A percentile compares a stretch with the other conserved stretches of the same genome.
phyloP scores from a whole-genome alignment of 2,888 invertebrate genomes.

The Andrena camellia region DNA sequence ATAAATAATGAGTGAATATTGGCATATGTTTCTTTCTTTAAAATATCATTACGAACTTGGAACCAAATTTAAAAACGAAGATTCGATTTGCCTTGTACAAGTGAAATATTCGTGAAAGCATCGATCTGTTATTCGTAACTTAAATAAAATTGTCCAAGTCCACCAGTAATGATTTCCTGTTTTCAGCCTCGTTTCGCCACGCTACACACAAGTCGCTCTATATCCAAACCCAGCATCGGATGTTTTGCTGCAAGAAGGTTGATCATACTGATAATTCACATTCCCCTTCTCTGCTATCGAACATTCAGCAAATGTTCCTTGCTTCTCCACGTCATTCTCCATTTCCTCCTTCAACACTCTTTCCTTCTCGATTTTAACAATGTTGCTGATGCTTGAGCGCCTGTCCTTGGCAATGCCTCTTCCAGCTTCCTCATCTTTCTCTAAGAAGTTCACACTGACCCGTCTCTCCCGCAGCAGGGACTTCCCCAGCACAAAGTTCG shows the following conservation, averaged over 20 bases:
- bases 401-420: slow-evolving; percentile 64
- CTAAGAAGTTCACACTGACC: slow-evolving; percentile 72
- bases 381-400: slow-evolving; percentile 56
- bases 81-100: too few relatives aligned
- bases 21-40: too few relatives aligned
- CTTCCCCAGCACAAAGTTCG: slow-evolving; percentile 40
- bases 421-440: slow-evolving; percentile 64
- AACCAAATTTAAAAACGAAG: too few relatives aligned
- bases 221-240: slow-evolving; percentile 78
- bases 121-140: not conserved
- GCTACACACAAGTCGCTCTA: slow-evolving; percentile 80
- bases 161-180: not conserved
- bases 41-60: too few relatives aligned
- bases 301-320: slow-evolving; percentile 28
- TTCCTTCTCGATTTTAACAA: slow-evolving; percentile 69
- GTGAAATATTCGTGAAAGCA: too few relatives aligned
- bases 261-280: slow-evolving; percentile 69
- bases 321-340: not conserved
- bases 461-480: slow-evolving; percentile 69
- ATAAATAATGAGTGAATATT: too few relatives aligned
- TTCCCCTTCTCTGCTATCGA: slow-evolving; percentile 31
- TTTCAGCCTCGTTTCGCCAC: too few relatives aligned
- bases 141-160: not conserved
- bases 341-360: slow-evolving; percentile 32
- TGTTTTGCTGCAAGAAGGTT: slow-evolving; percentile 80